Base-by-base conservation (phyloP, 2,888 invertebrate species). In the Cephus rjabovi region DNA sequence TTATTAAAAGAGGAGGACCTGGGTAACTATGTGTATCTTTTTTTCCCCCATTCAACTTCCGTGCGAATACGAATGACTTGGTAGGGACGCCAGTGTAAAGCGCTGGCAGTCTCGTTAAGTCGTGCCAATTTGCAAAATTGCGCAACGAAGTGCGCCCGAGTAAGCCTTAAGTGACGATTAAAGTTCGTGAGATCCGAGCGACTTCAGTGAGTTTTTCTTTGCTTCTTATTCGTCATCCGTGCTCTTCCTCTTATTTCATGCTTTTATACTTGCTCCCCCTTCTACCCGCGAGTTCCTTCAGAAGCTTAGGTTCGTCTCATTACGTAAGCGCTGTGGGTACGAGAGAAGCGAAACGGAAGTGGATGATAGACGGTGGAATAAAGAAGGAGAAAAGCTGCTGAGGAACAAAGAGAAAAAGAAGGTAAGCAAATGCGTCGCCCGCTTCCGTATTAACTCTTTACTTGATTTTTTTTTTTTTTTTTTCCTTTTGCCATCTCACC, bases 141-240 rank as follows among this genome's bases (percentile, higher is more conserved):
- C 81, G 77, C 77, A 23, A 76, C 75, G 75, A 33, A 79, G 73
- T 70, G 77, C 12, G 40, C 56, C 33, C 35, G 74, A 83, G 79
- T 79, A 77, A 80, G 80, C 71, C 77, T 79, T 80, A 81, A 84
- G 80, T 81, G 79, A 79, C 80, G 82, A 82, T 84, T 85, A 83
- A 83, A 83, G 79, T 78, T 70, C 74, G 78, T 33, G 12, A 31
- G 2, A 15, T 31, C 71, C 12, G 31, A 1, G 12, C 12, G 31
- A 71, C 71, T 75, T 76, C 75, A 34, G 75, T 74, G 71, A 70
- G n/a, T 76, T 73, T 73, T 34, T 15, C 15, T 40, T 40, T 40
- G 15, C 40, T 6, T 56, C 56, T 23, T 56, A 23, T 23, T 56
- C 56, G 23, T 23, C 23, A 9, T 56, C 56, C 56, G 56, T 23